Evolutionary conservation across 2,797 vertebrate genomes (phyloP), one percentile per base, ranked within the genome.

Genomic region (Enteromius anoplus): DNA sequence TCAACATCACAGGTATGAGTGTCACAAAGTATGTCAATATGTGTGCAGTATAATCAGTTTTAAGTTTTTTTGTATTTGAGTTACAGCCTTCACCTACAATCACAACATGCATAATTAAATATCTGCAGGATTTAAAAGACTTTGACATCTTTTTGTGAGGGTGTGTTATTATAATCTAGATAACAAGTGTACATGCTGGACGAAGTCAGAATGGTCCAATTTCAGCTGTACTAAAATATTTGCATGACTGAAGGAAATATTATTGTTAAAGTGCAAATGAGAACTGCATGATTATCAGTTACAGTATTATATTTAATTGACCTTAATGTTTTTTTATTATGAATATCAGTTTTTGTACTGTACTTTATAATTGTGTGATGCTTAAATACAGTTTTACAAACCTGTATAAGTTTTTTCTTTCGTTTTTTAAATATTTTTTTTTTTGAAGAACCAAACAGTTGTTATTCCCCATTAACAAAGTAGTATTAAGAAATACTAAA

Each of bases 1-100:
- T 96, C 85, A 95, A 97, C 91, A 95, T 95, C 75, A 96, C 97
- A 95, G 97, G 98, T 99, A 96, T 34, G 53, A 51, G 4, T 17
- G 49, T 37, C 53, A 17, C 34, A 40, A 37, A 49, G 15, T 9
- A 29, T 71, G 14, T 26, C 47, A 26, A 8, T 26, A 26, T 26
- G n/a, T 70, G 37, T 69, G 66, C 66, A 2, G 19, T 68, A 68
- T 68, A n/a, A 68, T 40, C 5, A 2, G 21, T n/a, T 19, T 11
- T n/a, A 4, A 10, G 17, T 49, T 51, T 62, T 19, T 66, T n/a
- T 5, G 32, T 66, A 40, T 4, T 45, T 70, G 34, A 40, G 34
- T 37, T 4, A 40, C 10, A 12, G 11, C 42, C 66, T 69, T 15
- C 11, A 3, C 5, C 2, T 69, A 34, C 34, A 37, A 55, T 75